A percentile compares a stretch with the other conserved stretches of the same genome.
Evolutionary conservation across 1,140 invertebrate species (phyloP).

Genomic region (Megalopta genalis): DNA sequence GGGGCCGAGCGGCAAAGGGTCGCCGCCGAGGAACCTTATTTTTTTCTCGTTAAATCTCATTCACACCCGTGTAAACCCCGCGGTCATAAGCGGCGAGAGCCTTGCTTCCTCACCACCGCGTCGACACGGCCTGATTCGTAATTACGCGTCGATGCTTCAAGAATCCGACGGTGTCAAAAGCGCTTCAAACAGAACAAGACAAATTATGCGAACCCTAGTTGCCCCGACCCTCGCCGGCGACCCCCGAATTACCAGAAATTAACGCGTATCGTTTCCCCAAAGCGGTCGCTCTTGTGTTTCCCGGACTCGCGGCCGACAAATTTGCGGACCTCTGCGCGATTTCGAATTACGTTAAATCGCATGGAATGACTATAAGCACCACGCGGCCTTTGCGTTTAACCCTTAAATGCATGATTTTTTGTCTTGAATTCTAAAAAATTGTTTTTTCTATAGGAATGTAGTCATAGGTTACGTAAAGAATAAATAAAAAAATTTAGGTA

Average conservation of each 20-base stretch:
- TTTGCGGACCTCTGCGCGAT: too few relatives aligned
- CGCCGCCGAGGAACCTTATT: conserved; percentile 20
- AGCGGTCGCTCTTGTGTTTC: too few relatives aligned
- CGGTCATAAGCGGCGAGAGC: neutral
- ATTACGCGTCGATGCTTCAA: neutral
- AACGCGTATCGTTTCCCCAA: neutral
- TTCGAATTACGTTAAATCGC: too few relatives aligned
- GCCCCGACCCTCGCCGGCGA: neutral
- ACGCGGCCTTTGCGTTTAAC: too few relatives aligned
- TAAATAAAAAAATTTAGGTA: too few relatives aligned
- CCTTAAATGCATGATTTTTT: too few relatives aligned
- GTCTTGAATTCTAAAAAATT: too few relatives aligned
- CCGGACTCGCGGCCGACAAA: too few relatives aligned
- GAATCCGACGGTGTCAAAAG: conserved; percentile 7
- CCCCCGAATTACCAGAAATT: neutral
- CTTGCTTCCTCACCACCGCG: too few relatives aligned
- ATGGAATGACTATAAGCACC: too few relatives aligned
- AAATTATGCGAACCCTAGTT: neutral
- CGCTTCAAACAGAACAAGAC: neutral
- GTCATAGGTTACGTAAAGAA: too few relatives aligned
- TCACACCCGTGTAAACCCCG: conserved; percentile 16
- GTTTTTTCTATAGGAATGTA: too few relatives aligned
- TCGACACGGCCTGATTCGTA: neutral
- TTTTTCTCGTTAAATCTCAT: conserved; percentile 43
- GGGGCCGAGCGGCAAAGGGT: neutral